phyloP scores from a whole-genome alignment of 2,113 vertebrate genomes.

The Alectura lathami region DNA sequence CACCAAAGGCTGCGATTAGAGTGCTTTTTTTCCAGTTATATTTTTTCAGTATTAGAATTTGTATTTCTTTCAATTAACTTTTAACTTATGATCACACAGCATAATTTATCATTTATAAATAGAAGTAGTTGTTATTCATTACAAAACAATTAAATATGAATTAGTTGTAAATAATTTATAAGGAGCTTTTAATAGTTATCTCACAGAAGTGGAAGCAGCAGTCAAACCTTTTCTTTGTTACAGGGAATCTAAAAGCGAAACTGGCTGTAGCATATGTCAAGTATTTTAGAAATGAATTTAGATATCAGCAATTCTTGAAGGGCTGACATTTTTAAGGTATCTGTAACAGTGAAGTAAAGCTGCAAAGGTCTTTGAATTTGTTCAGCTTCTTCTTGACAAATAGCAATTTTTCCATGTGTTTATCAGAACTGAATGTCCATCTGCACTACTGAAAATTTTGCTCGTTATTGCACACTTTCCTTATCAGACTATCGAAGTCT shows the following conservation, averaged over 20 bases:
- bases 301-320: background rate
- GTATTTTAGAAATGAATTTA: background rate
- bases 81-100: background rate
- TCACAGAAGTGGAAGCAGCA: background rate
- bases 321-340: background rate
- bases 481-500: background rate
- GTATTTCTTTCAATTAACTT: background rate
- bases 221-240: background rate
- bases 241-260: constrained; percentile 1
- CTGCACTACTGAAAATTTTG: background rate
- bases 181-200: background rate
- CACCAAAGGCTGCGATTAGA: background rate
- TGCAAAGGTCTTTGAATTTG: background rate
- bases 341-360: background rate
- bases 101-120: background rate
- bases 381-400: background rate
- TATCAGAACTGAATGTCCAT: background rate
- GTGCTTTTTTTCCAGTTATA: background rate
- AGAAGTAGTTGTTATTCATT: background rate
- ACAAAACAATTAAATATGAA: constrained; percentile 6
- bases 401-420: background rate
- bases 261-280: background rate
- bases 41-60: background rate
- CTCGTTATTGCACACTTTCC: background rate
- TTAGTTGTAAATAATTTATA: constrained; percentile 13